Evolutionary conservation across 2,888 invertebrate species (phyloP).

Genomic region (Brenthis ino): DNA sequence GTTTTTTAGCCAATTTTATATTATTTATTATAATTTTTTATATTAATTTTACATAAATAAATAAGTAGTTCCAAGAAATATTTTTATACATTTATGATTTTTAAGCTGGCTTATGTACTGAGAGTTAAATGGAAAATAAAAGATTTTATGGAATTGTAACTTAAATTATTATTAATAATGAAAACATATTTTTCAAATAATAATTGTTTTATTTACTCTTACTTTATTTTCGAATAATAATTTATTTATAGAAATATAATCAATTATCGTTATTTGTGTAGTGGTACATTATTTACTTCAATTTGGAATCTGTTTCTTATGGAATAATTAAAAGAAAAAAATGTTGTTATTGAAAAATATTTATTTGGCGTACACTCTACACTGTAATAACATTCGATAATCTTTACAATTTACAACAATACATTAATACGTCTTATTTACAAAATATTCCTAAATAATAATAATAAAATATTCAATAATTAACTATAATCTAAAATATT

Average conservation of each 20-base stretch:
- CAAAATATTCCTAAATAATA: conserved; percentile 12
- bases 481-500: background rate
- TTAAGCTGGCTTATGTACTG: too few species aligned
- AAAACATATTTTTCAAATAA: too few species aligned
- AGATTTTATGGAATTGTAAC: too few species aligned
- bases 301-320: too few species aligned
- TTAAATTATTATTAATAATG: too few species aligned
- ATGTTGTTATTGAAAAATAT: conserved; percentile 6
- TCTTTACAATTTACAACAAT: conserved; percentile 19
- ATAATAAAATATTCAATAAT: background rate
- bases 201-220: too few species aligned
- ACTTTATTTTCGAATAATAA: too few species aligned
- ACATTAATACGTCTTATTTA: background rate
- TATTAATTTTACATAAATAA: background rate
- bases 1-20: background rate
- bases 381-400: conserved; percentile 18
- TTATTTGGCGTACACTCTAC: conserved; percentile 32
- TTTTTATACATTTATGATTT: too few species aligned
- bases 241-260: too few species aligned
- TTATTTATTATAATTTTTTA: background rate
- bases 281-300: background rate
- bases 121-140: too few species aligned
- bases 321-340: background rate
- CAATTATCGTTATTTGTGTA: too few species aligned
- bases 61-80: too few species aligned